These are phyloP conservation scores for Carettochelys insculpta DNA, from an alignment of 2,113 vertebrate genomes.

Conservation along the genomic window DNA sequence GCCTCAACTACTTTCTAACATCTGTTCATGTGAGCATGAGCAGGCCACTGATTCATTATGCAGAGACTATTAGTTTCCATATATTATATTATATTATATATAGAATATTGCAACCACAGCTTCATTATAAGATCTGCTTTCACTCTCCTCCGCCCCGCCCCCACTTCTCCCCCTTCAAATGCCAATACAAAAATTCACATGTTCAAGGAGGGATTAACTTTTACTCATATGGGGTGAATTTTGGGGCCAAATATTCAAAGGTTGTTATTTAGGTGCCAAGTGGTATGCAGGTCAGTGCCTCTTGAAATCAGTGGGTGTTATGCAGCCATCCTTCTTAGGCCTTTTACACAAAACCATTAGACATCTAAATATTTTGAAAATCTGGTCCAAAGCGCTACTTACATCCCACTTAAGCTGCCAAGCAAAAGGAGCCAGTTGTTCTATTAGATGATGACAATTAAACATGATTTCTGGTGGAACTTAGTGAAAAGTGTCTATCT, in stretches of 20 bases:
- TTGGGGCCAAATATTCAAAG: background rate
- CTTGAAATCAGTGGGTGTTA: background rate
- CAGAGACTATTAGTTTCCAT: background rate
- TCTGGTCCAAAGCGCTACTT: background rate
- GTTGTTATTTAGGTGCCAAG: background rate
- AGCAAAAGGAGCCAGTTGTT: background rate
- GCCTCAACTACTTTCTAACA: conserved; percentile 57
- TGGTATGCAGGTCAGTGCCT: background rate
- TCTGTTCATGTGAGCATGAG: conserved; percentile 49
- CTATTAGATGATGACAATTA: background rate
- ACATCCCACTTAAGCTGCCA: background rate
- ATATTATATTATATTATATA: too few species aligned
- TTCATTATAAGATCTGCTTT: background rate
- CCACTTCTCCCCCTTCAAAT: background rate
- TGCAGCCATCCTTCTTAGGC: background rate
- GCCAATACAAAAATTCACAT: background rate
- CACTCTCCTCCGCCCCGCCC: too few species aligned
- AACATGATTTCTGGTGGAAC: background rate
- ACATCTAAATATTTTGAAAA: background rate
- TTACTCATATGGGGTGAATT: background rate
- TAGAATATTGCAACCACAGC: background rate
- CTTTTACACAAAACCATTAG: background rate
- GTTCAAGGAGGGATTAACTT: background rate
- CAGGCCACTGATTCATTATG: conserved; percentile 17
- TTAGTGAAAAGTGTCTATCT: background rate